These are phyloP conservation scores for Antennarius maculatus DNA, from an alignment of 2,797 vertebrate species.

Conservation along the genomic window DNA sequence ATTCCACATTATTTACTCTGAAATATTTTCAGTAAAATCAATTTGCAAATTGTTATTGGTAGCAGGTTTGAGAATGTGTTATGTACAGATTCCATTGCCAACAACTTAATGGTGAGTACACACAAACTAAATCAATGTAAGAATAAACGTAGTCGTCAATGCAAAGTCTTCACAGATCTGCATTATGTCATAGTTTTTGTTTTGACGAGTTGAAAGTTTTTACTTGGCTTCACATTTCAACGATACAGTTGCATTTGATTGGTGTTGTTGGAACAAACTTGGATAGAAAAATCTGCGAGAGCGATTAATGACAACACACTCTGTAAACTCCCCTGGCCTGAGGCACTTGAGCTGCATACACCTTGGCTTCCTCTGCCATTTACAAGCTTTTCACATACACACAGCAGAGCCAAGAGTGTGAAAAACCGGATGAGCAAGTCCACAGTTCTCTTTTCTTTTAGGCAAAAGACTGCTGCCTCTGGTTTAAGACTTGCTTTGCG, in stretches of 20 bases:
- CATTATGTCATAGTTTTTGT: slow-evolving; percentile 13
- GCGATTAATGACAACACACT: slow-evolving; percentile 76
- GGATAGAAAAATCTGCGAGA: slow-evolving; percentile 67
- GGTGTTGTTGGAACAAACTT: slow-evolving; percentile 58
- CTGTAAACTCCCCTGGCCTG: slow-evolving; percentile 85
- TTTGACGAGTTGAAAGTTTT: slow-evolving; percentile 27
- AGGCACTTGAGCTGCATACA: slow-evolving; percentile 75
- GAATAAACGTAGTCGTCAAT: neutral
- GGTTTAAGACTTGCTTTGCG: slow-evolving; percentile 71
- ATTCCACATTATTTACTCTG: slow-evolving; percentile 6
- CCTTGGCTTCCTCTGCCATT: slow-evolving; percentile 81
- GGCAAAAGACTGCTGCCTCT: slow-evolving; percentile 46
- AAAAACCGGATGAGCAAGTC: slow-evolving; percentile 79
- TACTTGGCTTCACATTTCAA: slow-evolving; percentile 26
- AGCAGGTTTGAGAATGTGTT: slow-evolving; percentile 3
- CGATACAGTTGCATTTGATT: slow-evolving; percentile 61
- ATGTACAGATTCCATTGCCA: neutral
- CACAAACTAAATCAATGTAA: neutral
- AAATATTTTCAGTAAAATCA: slow-evolving; percentile 5
- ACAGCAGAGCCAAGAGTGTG: slow-evolving; percentile 46
- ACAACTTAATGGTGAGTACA: neutral
- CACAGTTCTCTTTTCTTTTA: slow-evolving; percentile 33
- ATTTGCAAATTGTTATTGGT: slow-evolving; percentile 7
- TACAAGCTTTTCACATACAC: slow-evolving; percentile 81
- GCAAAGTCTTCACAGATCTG: neutral